These are phyloP conservation scores for Zapus hudsonius DNA, from an alignment of 2,113 vertebrate genomes.

Conservation along the genomic window DNA sequence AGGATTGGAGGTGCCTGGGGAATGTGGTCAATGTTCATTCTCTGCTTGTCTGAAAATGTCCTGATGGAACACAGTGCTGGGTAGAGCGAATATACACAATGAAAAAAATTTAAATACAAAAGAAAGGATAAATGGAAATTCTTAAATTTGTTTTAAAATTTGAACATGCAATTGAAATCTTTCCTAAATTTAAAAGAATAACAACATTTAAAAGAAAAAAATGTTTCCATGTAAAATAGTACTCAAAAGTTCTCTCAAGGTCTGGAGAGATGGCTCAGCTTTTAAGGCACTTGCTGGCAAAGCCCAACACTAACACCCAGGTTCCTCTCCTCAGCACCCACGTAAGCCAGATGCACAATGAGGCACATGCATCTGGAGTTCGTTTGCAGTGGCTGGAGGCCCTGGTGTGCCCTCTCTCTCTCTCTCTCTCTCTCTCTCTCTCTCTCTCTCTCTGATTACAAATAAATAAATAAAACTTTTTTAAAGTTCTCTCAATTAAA, in stretches of 20 bases:
- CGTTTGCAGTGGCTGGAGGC: too few relatives aligned
- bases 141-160: not conserved
- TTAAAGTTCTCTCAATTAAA: too few relatives aligned
- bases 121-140: not conserved
- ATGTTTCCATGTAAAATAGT: not conserved
- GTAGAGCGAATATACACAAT: not conserved
- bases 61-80: not conserved
- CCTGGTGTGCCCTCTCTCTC: too few relatives aligned
- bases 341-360: too few relatives aligned
- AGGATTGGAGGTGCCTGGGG: not conserved
- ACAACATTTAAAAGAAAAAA: not conserved
- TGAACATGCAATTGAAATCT: not conserved
- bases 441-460: too few relatives aligned
- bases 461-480: too few relatives aligned
- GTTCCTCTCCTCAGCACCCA: too few relatives aligned
- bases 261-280: too few relatives aligned
- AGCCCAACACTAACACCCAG: too few relatives aligned
- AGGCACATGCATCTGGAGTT: too few relatives aligned
- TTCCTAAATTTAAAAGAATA: not conserved
- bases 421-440: too few relatives aligned
- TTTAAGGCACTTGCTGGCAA: too few relatives aligned
- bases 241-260: not conserved
- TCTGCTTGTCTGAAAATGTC: not conserved
- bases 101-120: not conserved
- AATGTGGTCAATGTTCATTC: not conserved